phyloP scores from a whole-genome alignment of 2,797 vertebrate genomes.

The Bovichtus variegatus region DNA sequence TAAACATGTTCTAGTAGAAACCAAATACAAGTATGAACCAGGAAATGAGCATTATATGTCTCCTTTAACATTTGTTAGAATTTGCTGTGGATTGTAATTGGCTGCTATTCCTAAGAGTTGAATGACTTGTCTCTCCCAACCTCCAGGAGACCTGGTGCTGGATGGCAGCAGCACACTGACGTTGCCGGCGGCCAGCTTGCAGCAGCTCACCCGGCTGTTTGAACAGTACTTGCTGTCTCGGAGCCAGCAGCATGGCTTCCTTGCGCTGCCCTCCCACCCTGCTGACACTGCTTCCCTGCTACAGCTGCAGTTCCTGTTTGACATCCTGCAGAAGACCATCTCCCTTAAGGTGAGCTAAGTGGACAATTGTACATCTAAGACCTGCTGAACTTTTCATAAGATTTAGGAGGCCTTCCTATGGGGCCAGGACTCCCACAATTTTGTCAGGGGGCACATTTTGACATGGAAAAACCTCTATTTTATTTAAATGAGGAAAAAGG shows the following conservation, averaged over 20 bases:
- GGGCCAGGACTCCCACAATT: too few species aligned
- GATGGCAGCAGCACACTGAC: constrained; percentile 93
- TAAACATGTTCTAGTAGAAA: too few species aligned
- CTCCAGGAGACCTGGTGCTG: constrained; percentile 90
- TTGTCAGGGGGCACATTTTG: too few species aligned
- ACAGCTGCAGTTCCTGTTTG: constrained; percentile 95
- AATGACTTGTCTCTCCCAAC: background rate
- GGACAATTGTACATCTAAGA: too few species aligned
- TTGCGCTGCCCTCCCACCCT: constrained; percentile 95
- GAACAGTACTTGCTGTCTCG: constrained; percentile 91
- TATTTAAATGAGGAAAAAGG: too few species aligned
- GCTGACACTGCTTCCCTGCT: constrained; percentile 91
- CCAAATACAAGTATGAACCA: too few species aligned
- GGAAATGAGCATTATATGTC: too few species aligned
- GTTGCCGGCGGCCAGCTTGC: constrained; percentile 88
- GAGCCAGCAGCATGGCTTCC: constrained; percentile 88
- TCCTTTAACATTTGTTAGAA: too few species aligned
- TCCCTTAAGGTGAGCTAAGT: constrained; percentile 92
- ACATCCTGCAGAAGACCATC: constrained; percentile 94
- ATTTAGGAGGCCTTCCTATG: too few species aligned
- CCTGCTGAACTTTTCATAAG: too few species aligned
- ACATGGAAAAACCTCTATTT: too few species aligned
- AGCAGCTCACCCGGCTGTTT: constrained; percentile 91
- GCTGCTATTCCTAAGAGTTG: too few species aligned
- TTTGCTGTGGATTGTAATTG: background rate